phyloP scores from a whole-genome alignment of 2,797 vertebrate species.

The Epinephelus malabaricus region DNA sequence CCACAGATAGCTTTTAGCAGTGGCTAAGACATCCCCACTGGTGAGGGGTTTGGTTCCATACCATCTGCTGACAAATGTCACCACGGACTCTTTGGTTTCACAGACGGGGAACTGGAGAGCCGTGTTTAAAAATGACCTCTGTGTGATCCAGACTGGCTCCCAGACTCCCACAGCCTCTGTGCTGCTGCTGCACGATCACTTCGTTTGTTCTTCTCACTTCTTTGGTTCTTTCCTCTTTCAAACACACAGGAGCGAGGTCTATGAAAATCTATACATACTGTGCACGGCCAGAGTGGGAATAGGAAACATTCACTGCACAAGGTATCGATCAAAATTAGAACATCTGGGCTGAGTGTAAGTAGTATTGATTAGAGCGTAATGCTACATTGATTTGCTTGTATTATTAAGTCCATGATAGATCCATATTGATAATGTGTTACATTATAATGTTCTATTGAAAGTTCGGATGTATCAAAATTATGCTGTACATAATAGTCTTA shows the following conservation, averaged over 20 bases:
- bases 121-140: conserved; percentile 90
- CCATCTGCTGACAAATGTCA: conserved; percentile 93
- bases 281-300: conserved; percentile 53
- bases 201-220: conserved; percentile 66
- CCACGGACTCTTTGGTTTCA: conserved; percentile 91
- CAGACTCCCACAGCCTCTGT: conserved; percentile 66
- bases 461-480: conserved; percentile 36
- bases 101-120: conserved; percentile 87
- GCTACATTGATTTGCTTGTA: conserved; percentile 80
- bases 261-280: conserved; percentile 79
- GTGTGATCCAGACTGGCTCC: conserved; percentile 81
- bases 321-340: conserved; percentile 83
- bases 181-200: conserved; percentile 51
- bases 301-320: conserved; percentile 79
- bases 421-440: conserved; percentile 75
- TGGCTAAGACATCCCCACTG: conserved; percentile 81
- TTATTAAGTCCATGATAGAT: conserved; percentile 79
- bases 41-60: conserved; percentile 90
- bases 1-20: conserved; percentile 94
- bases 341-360: conserved; percentile 79
- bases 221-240: conserved; percentile 65
- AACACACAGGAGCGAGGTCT: conserved; percentile 51
- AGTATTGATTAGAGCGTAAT: conserved; percentile 81
- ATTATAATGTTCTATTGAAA: conserved; percentile 71
- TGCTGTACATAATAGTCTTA: background rate